Evolutionary conservation across 37 sponge, comb jelly and placozoan species (phyloP).

Genomic region (Bolinopsis microptera): DNA sequence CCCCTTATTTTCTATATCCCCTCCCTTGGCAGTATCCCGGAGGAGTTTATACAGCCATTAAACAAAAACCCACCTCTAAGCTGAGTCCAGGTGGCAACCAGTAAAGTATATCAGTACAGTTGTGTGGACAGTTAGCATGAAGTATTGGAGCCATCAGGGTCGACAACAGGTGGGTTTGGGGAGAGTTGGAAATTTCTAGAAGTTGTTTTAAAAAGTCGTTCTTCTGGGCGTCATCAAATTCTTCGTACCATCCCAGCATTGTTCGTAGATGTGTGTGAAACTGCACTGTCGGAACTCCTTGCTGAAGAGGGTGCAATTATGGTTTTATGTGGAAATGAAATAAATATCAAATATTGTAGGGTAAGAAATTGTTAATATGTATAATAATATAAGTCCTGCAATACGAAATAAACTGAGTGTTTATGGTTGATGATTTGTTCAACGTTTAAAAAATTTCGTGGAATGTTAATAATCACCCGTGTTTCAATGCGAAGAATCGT

Average conservation of each 20-base stretch:
- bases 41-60: too few relatives aligned
- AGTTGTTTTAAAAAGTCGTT: conserved; percentile 77
- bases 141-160: conserved; percentile 88
- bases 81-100: conserved; percentile 82
- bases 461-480: too few relatives aligned
- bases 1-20: too few relatives aligned
- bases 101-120: conserved; percentile 90
- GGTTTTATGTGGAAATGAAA: not conserved
- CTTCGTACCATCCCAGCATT: conserved; percentile 80
- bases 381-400: too few relatives aligned
- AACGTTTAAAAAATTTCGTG: not conserved
- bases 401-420: too few relatives aligned
- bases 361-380: too few relatives aligned
- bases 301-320: not conserved
- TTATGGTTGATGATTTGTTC: not conserved
- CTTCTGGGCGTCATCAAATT: conserved; percentile 90
- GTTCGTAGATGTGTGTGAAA: conserved; percentile 68
- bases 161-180: conserved; percentile 89
- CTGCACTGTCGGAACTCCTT: conserved; percentile 27
- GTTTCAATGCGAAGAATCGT: too few relatives aligned
- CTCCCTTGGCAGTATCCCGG: too few relatives aligned
- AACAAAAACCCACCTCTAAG: conserved; percentile 43
- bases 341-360: too few relatives aligned
- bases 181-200: conserved; percentile 78
- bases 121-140: conserved; percentile 86